Evolutionary conservation across 2,888 invertebrate species (phyloP).

Genomic region (Pyrrhosoma nymphula): DNA sequence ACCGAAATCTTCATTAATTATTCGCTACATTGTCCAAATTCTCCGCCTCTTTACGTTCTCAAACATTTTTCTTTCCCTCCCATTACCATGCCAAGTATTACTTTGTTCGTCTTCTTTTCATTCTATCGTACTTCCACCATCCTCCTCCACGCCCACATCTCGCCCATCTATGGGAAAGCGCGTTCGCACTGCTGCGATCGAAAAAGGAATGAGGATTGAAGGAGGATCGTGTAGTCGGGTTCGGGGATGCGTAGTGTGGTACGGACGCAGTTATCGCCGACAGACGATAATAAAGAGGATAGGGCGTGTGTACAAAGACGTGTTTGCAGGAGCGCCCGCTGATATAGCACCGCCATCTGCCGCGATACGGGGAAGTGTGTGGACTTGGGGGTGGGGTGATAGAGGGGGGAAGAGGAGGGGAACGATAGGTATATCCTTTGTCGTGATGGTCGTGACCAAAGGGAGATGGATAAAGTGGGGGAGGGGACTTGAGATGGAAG

Average conservation of each 20-base stretch:
- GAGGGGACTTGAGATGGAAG: neutral
- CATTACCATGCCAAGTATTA: no score
- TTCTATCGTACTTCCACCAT: no score
- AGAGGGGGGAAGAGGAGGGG: neutral
- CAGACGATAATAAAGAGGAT: neutral
- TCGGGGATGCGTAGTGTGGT: neutral
- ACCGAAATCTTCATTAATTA: no score
- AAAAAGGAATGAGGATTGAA: neutral
- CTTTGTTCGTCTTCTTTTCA: no score
- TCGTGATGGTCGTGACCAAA: neutral
- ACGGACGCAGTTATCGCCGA: neutral
- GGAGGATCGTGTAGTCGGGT: neutral
- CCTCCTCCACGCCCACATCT: no score
- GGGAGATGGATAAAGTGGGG: neutral
- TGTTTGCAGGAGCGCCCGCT: slow-evolving; percentile 8
- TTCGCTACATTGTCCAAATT: no score
- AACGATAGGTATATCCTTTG: neutral
- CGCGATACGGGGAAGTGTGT: neutral
- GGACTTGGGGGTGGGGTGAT: neutral
- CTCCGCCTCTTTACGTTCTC: no score
- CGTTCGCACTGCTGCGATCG: neutral
- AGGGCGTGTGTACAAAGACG: neutral
- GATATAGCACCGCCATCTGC: slow-evolving; percentile 2
- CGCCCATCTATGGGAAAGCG: no score
- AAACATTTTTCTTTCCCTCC: no score